Conservation (phyloP, 2,888 invertebrate genomes). For the Salticus scenicus region DNA sequence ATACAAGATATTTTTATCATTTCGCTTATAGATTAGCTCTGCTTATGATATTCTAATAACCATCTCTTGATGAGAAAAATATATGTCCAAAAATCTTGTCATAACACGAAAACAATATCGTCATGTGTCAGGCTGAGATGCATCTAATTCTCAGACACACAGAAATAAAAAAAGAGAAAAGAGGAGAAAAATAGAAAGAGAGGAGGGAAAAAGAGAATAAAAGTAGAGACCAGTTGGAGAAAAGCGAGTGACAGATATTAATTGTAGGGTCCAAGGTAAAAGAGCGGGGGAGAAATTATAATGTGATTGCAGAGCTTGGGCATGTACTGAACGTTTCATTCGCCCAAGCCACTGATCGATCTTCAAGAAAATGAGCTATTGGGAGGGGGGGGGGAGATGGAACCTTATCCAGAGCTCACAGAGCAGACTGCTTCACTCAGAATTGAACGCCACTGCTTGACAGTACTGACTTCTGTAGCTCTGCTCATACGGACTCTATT, state of each 20-base stretch:
- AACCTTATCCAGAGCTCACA: slow-evolving; percentile 61
- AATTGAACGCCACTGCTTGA: slow-evolving; percentile 28
- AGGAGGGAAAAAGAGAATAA: slow-evolving; percentile 16
- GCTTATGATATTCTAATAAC: slow-evolving; percentile 3
- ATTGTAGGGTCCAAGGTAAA: slow-evolving; percentile 67
- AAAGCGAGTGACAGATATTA: slow-evolving; percentile 71
- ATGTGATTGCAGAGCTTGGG: slow-evolving; percentile 70
- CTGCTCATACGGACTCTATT: background rate
- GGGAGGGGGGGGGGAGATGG: slow-evolving; percentile 60
- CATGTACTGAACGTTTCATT: slow-evolving; percentile 71
- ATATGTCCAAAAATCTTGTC: slow-evolving; percentile 4
- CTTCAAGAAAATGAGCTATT: slow-evolving; percentile 71
- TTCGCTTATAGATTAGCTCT: too few species aligned
- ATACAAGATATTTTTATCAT: too few species aligned
- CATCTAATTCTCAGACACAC: slow-evolving; percentile 8
- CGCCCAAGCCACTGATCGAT: slow-evolving; percentile 70
- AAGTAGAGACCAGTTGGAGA: slow-evolving; percentile 47
- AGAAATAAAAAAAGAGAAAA: background rate
- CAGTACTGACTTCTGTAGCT: slow-evolving; percentile 17
- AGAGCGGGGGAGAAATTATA: slow-evolving; percentile 71
- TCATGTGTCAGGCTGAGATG: slow-evolving; percentile 1
- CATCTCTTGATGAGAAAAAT: background rate
- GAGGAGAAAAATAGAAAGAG: background rate
- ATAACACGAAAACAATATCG: slow-evolving; percentile 14
- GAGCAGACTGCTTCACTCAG: slow-evolving; percentile 47